phyloP scores from a whole-genome alignment of 2,797 vertebrate species.

The Takifugu ocellatus region DNA sequence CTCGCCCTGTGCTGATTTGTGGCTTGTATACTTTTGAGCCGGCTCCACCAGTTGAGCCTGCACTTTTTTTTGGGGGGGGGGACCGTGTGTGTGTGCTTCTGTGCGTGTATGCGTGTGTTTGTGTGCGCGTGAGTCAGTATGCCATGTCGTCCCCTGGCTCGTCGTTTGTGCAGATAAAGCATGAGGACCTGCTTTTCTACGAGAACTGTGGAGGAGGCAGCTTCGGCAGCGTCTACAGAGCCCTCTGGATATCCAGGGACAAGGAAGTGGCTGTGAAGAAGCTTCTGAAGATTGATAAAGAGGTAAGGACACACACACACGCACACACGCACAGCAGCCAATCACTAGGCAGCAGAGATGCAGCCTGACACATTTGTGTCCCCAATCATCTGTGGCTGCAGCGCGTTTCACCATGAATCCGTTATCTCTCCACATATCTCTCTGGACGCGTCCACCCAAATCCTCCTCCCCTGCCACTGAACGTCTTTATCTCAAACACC shows the following conservation, averaged over 20 bases:
- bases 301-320: slow-evolving; percentile 72
- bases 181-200: slow-evolving; percentile 94
- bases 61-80: slow-evolving; percentile 15
- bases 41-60: slow-evolving; percentile 10
- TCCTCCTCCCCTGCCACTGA: slow-evolving; percentile 9
- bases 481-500: slow-evolving; percentile 66
- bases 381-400: slow-evolving; percentile 1
- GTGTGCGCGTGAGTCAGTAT: slow-evolving; percentile 82
- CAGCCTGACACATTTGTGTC: background rate
- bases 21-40: slow-evolving; percentile 20
- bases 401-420: slow-evolving; percentile 6
- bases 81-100: slow-evolving; percentile 4
- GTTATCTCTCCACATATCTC: slow-evolving; percentile 17
- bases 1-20: slow-evolving; percentile 10
- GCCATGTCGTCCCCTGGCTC: slow-evolving; percentile 95
- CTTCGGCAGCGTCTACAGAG: slow-evolving; percentile 96
- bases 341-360: slow-evolving; percentile 2
- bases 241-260: slow-evolving; percentile 92
- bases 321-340: background rate
- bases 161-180: slow-evolving; percentile 98
- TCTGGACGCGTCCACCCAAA: slow-evolving; percentile 3
- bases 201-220: slow-evolving; percentile 98
- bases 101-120: slow-evolving; percentile 40
- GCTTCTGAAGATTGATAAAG: slow-evolving; percentile 95
- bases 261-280: slow-evolving; percentile 98